phyloP scores from a whole-genome alignment of 64 coral and sea anemone genomes.

The Montipora foliosa region DNA sequence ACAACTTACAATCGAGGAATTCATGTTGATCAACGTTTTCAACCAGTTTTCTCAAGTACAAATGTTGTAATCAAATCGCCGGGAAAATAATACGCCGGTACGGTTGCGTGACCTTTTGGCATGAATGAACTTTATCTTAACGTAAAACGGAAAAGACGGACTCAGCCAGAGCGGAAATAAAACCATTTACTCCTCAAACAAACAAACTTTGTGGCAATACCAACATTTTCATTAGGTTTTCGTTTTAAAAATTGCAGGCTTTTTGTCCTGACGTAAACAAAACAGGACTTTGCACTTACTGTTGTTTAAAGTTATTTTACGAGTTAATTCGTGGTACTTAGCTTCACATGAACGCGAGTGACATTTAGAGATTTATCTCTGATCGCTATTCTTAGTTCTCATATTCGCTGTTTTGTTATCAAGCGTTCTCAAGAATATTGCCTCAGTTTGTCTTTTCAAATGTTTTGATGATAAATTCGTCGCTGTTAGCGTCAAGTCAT shows the following conservation, averaged over 20 bases:
- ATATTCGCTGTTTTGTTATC: not conserved
- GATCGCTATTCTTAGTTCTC: not conserved
- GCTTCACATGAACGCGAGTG: not conserved
- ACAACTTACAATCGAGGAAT: not conserved
- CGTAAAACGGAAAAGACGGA: not conserved
- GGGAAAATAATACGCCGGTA: not conserved
- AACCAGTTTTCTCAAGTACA: not conserved
- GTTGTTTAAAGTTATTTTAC: not conserved
- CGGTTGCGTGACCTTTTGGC: constrained; percentile 25
- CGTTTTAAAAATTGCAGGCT: too few relatives aligned
- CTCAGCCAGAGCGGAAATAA: not conserved
- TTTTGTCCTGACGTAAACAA: too few relatives aligned
- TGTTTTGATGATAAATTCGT: not conserved
- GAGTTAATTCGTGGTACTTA: not conserved
- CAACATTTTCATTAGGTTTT: not conserved
- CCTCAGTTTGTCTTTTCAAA: not conserved
- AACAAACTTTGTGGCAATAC: constrained; percentile 3
- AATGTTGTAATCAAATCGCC: not conserved
- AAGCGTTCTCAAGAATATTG: not conserved
- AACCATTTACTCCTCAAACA: constrained; percentile 16
- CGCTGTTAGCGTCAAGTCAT: not conserved
- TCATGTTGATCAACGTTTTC: not conserved
- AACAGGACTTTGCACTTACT: too few relatives aligned
- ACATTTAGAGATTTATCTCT: not conserved
- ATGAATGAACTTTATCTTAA: not conserved